These are phyloP conservation scores for Drosophila bipectinata DNA, from an alignment of 1,140 invertebrate genomes.

Conservation along the genomic window DNA sequence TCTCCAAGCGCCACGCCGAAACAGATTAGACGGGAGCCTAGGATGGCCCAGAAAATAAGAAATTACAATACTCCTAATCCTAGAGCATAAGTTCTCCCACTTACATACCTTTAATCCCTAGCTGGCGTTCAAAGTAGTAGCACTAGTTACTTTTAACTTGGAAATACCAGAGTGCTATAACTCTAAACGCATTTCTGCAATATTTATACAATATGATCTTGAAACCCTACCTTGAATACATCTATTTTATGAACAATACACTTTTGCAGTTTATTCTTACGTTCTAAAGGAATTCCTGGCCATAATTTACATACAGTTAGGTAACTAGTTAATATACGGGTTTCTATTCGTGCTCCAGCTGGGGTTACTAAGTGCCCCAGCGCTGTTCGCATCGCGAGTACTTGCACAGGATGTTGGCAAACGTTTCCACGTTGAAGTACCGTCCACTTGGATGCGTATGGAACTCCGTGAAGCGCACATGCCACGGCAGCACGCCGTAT, in stretches of 20 bases:
- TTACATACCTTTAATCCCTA: conserved; percentile 31
- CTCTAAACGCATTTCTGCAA: conserved; percentile 3
- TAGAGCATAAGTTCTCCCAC: conserved; percentile 57
- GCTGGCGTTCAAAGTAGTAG: conserved; percentile 4
- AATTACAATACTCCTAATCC: conserved; percentile 53
- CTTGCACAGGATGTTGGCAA: conserved; percentile 67
- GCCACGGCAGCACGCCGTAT: conserved; percentile 77
- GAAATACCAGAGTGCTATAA: neutral
- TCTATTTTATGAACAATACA: conserved; percentile 61
- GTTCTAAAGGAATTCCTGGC: conserved; percentile 39
- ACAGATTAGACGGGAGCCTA: neutral
- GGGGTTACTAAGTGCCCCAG: conserved; percentile 74
- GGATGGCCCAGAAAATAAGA: neutral
- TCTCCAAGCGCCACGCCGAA: conserved; percentile 59
- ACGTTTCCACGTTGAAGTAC: conserved; percentile 60
- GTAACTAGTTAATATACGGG: conserved; percentile 58
- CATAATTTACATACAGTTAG: conserved; percentile 50
- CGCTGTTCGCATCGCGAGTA: conserved; percentile 80
- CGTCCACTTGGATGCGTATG: conserved; percentile 62
- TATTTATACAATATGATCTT: conserved; percentile 27
- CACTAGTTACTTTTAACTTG: neutral
- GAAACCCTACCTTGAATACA: conserved; percentile 38
- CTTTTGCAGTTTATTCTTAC: conserved; percentile 51
- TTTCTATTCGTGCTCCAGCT: conserved; percentile 4
- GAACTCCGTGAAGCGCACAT: conserved; percentile 79